phyloP scores from a whole-genome alignment of 2,888 invertebrate genomes.

The Ashinkailepas kermadecensis region DNA sequence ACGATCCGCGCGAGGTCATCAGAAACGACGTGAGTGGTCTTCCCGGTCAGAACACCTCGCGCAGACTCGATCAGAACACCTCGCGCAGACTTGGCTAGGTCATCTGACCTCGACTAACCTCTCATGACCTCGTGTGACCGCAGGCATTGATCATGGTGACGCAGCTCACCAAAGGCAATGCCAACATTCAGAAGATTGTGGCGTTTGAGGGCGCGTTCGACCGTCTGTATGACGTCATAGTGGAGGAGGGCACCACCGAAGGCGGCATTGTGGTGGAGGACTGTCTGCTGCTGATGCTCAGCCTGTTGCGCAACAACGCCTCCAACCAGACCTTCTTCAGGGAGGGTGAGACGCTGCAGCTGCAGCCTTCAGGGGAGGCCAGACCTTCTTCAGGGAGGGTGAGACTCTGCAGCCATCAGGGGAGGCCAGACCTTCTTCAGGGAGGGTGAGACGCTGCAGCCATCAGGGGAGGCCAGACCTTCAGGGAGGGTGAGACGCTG shows the following conservation, averaged over 20 bases:
- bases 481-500: no score
- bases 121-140: conserved; percentile 26
- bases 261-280: conserved; percentile 98
- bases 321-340: conserved; percentile 98
- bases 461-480: no score
- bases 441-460: no score
- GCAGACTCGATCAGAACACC: no score
- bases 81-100: no score
- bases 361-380: conserved; percentile 12
- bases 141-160: conserved; percentile 76
- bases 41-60: no score
- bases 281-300: conserved; percentile 84
- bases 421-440: no score
- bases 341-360: conserved; percentile 54
- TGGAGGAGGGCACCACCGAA: conserved; percentile 82
- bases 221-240: conserved; percentile 83
- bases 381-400: no score
- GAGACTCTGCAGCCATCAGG: no score
- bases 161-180: conserved; percentile 87
- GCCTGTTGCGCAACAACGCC: conserved; percentile 85
- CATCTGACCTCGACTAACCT: no score
- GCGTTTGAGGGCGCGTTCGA: conserved; percentile 99
- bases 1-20: conserved; percentile 89
- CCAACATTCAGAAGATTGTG: conserved; percentile 97
- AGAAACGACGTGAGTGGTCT: conserved; percentile 68